A percentile compares a stretch with the other conserved stretches of the same genome.
Conservation (phyloP, 2,113 vertebrate genomes). For the Gallinago media region DNA sequence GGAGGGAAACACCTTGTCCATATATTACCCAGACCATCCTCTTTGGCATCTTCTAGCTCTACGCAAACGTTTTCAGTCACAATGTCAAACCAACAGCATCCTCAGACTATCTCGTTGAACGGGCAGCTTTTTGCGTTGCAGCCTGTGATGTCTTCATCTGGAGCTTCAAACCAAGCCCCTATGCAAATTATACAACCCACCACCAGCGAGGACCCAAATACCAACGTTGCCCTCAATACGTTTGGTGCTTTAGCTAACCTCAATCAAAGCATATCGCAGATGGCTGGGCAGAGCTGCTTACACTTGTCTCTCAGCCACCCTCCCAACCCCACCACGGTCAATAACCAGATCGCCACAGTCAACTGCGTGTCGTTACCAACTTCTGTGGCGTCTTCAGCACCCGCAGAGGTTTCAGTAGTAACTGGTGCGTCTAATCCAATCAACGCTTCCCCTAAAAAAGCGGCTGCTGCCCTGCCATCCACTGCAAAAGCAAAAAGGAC, state of each 20-base stretch:
- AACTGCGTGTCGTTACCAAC: constrained; percentile 65
- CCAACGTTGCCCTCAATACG: constrained; percentile 93
- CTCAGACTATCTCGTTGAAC: constrained; percentile 95
- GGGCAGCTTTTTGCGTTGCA: constrained; percentile 96
- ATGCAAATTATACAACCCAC: constrained; percentile 95
- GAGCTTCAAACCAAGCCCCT: constrained; percentile 84
- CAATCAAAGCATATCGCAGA: constrained; percentile 96
- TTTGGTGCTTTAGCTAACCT: constrained; percentile 95
- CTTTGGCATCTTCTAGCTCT: constrained; percentile 73
- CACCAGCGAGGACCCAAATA: constrained; percentile 92
- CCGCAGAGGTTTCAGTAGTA: constrained; percentile 60
- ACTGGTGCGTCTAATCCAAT: constrained; percentile 38
- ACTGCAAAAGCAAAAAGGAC: constrained; percentile 78
- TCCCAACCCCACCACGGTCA: constrained; percentile 74
- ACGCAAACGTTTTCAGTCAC: constrained; percentile 75
- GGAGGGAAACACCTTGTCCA: constrained; percentile 95
- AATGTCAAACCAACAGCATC: constrained; percentile 81
- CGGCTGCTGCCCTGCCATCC: constrained; percentile 14
- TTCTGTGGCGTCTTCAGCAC: constrained; percentile 37
- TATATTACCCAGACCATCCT: constrained; percentile 91
- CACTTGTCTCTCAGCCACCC: constrained; percentile 77
- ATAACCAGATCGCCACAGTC: constrained; percentile 62
- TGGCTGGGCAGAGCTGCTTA: constrained; percentile 86
- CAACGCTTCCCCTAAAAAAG: constrained; percentile 57
- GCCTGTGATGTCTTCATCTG: constrained; percentile 90